These are phyloP conservation scores for Dexiosoma caninum DNA, from an alignment of 2,888 invertebrate species.

Conservation along the genomic window DNA sequence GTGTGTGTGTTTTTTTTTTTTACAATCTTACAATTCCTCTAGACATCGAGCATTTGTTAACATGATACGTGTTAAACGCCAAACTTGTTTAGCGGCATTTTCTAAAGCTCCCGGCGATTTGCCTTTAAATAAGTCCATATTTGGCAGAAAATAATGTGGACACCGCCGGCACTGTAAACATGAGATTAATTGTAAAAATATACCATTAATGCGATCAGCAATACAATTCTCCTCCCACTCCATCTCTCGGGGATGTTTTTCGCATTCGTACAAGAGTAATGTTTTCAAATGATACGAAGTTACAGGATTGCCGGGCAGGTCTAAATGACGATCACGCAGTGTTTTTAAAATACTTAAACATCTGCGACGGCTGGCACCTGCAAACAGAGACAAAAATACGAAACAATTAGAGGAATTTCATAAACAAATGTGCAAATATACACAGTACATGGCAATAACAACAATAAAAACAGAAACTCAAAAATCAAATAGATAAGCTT, in stretches of 20 bases:
- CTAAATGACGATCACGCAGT: conserved; percentile 92
- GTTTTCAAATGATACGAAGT: conserved; percentile 95
- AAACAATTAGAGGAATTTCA: too few species aligned
- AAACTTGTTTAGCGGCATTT: conserved; percentile 95
- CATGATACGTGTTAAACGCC: conserved; percentile 94
- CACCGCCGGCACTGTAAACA: conserved; percentile 96
- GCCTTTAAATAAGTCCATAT: conserved; percentile 95
- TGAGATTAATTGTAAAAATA: conserved; percentile 95
- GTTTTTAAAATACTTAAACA: conserved; percentile 94
- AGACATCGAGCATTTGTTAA: conserved; percentile 94
- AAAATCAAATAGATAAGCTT: too few species aligned
- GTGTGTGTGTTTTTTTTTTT: neutral
- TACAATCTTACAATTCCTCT: conserved; percentile 78
- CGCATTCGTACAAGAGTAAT: conserved; percentile 94
- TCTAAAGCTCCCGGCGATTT: conserved; percentile 93
- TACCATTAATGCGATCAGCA: conserved; percentile 95
- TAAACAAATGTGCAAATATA: too few species aligned
- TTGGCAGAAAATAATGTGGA: conserved; percentile 96
- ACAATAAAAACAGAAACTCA: neutral
- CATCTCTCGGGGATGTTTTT: conserved; percentile 94
- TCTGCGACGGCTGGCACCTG: conserved; percentile 87
- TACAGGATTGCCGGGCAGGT: conserved; percentile 92
- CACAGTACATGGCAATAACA: neutral
- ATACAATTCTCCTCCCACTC: conserved; percentile 97
- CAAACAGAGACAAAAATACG: conserved; percentile 57